Percentiles rank a stretch among this genome's conserved stretches.
phyloP scores from a whole-genome alignment of 1,140 invertebrate genomes.

The Lepidostoma basale region DNA sequence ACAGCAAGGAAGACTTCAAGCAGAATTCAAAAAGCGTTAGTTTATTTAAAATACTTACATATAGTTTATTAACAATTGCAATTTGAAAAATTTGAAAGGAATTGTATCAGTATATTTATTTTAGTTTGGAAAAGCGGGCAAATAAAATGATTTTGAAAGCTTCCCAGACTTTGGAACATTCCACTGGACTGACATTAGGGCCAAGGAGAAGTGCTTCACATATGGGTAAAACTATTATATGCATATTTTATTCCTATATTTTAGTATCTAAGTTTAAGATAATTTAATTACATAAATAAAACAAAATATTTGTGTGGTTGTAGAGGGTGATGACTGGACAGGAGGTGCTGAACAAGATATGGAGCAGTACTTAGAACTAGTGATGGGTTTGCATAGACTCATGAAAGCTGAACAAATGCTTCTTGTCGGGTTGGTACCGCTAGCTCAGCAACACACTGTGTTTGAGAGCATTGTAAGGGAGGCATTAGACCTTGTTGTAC shows the following conservation, averaged over 20 bases:
- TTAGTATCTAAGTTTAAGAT: background rate
- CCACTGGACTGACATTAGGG: constrained; percentile 71
- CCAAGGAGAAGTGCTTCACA: constrained; percentile 57
- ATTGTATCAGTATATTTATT: constrained; percentile 41
- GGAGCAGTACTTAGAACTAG: constrained; percentile 84
- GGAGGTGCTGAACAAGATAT: constrained; percentile 84
- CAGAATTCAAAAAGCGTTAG: constrained; percentile 68
- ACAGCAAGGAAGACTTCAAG: constrained; percentile 63
- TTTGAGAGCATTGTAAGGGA: constrained; percentile 85
- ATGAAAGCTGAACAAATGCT: constrained; percentile 86
- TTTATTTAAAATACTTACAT: constrained; percentile 30
- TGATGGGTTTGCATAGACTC: constrained; percentile 85
- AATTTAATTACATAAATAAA: too few relatives aligned
- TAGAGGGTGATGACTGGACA: constrained; percentile 66
- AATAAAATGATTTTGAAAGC: constrained; percentile 85
- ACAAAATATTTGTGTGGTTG: background rate
- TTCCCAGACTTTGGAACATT: constrained; percentile 78
- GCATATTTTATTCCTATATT: background rate
- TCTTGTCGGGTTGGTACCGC: constrained; percentile 83
- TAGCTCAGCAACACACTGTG: constrained; percentile 78
- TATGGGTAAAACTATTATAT: constrained; percentile 44
- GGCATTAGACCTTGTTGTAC: constrained; percentile 82
- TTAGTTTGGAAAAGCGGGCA: constrained; percentile 82
- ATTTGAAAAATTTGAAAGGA: background rate
- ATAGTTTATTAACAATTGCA: background rate